These are phyloP conservation scores for Eulemur coronatus DNA, from an alignment of 2,797 vertebrate species.

Conservation along the genomic window DNA sequence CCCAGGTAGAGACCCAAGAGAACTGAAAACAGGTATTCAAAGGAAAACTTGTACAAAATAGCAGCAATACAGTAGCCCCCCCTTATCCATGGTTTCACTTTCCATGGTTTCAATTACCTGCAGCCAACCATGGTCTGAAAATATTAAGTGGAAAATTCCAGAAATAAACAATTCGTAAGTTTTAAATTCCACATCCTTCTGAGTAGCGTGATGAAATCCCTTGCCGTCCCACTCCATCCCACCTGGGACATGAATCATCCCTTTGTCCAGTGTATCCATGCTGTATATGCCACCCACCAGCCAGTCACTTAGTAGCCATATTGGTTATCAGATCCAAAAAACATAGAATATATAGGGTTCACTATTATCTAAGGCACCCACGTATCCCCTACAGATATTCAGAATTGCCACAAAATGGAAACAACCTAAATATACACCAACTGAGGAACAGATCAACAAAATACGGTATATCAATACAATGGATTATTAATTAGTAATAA, in stretches of 20 bases:
- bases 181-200: neutral
- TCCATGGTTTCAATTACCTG: neutral
- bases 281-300: neutral
- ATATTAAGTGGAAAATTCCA: neutral
- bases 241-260: neutral
- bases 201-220: neutral
- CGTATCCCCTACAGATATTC: neutral
- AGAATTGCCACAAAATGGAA: neutral
- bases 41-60: neutral
- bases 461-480: neutral
- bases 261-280: neutral
- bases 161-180: neutral
- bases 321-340: neutral
- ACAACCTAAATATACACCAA: neutral
- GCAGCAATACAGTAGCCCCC: neutral
- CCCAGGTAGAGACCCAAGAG: neutral
- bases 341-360: neutral
- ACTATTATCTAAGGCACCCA: neutral
- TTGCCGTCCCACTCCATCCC: neutral
- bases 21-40: neutral
- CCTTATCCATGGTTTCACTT: neutral
- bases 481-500: neutral
- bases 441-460: neutral
- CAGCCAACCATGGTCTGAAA: neutral
- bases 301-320: neutral